Evolutionary conservation across 2,113 vertebrate species (phyloP), one percentile per base, ranked within the genome.

Genomic region (Callithrix jacchus): DNA sequence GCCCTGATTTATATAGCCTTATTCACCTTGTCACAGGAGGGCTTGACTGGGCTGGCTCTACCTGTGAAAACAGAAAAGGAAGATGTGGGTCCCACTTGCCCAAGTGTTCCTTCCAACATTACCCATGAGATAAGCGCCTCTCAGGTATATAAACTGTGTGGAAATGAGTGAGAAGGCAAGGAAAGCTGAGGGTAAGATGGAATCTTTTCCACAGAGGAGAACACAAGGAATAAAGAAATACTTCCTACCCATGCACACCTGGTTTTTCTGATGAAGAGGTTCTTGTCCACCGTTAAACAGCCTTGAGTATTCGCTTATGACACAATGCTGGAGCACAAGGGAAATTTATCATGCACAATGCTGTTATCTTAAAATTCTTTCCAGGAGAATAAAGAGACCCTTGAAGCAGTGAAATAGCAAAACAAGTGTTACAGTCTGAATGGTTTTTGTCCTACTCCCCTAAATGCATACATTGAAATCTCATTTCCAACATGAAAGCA

Each of bases 281-380:
- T 94, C 18, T 81, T 35, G 8, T 42, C 32, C 1, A 25, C 42
- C 37, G 0, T 64, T 45, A 71, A 86, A 81, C 14, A 84, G 27
- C 27, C 35, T 32, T 66, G 54, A n/a, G 2, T 66, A 21, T 49
- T 54, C 8, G 10, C 76, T 90, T 9, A 42, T 37, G 68, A n/a
- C 1, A 68, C 2, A 2, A 37, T 79, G 1, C 37, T 10, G 2
- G 16, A n/a, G 30, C 10, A 16, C 23, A 64, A 11, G 8, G 12
- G 23, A 30, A 32, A 30, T 74, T 45, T 37, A 47, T 79, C 77
- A 80, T 17, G 8, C 2, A 23, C 5, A 32, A 49, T 73, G 40
- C 3, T 66, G 0, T 47, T 58, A 7, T 58, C 40, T 45, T 12
- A 79, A 40, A 74, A 40, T 93, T 80, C 30, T 82, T 12, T 76